Conservation (phyloP, 2,888 invertebrate species). For the Nomada lathburiana region DNA sequence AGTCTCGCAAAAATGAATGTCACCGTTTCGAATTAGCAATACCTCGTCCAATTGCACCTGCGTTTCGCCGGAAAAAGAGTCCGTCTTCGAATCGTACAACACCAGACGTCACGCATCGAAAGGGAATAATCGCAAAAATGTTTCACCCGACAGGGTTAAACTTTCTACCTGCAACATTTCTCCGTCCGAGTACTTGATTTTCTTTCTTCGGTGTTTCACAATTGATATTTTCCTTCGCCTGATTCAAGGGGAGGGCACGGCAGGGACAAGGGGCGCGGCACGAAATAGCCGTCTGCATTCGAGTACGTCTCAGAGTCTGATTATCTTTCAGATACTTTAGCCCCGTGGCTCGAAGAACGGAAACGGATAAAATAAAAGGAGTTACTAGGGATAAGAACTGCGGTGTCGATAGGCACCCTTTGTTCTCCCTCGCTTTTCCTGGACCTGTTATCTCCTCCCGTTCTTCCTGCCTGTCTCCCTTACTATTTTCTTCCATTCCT, state of each 20-base stretch:
- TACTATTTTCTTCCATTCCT: constrained; percentile 20
- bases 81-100: background rate
- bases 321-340: constrained; percentile 67
- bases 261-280: constrained; percentile 11
- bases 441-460: constrained; percentile 66
- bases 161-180: background rate
- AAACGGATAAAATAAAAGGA: constrained; percentile 72
- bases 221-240: constrained; percentile 2
- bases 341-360: constrained; percentile 49
- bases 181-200: background rate
- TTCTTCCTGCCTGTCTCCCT: constrained; percentile 58
- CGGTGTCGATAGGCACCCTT: constrained; percentile 81
- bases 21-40: constrained; percentile 11
- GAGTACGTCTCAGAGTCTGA: constrained; percentile 61
- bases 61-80: constrained; percentile 26
- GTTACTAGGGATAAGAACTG: constrained; percentile 77
- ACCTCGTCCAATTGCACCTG: constrained; percentile 11
- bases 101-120: too few relatives aligned
- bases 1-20: constrained; percentile 81
- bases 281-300: constrained; percentile 66
- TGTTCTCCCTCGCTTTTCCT: constrained; percentile 72
- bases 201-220: constrained; percentile 1
- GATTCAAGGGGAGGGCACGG: constrained; percentile 5
- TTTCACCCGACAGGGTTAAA: too few relatives aligned
- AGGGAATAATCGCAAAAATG: too few relatives aligned